phyloP scores from a whole-genome alignment of 2,797 vertebrate genomes.

The Ispidina lecontei region DNA sequence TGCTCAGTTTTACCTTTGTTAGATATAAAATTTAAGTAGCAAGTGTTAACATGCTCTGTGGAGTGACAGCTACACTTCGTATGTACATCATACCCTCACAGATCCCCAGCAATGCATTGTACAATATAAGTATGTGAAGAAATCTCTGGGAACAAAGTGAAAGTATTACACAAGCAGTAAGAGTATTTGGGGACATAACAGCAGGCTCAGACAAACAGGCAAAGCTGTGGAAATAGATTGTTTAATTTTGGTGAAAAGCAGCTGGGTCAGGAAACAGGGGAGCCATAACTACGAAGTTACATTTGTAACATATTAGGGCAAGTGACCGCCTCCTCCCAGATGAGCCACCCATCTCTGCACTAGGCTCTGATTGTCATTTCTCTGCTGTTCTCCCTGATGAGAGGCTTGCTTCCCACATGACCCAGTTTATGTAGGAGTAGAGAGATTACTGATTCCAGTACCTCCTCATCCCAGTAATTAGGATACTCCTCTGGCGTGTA shows the following conservation, averaged over 20 bases:
- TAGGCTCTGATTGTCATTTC: background rate
- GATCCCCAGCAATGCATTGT: background rate
- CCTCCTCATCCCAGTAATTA: background rate
- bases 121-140: accelerated
- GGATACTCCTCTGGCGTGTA: background rate
- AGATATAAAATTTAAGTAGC: background rate
- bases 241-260: background rate
- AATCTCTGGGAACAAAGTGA: background rate
- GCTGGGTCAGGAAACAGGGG: background rate
- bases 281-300: background rate
- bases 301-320: background rate
- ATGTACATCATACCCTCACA: accelerated
- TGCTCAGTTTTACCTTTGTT: background rate
- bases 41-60: background rate
- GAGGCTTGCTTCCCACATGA: background rate
- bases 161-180: background rate
- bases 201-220: background rate
- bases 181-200: background rate
- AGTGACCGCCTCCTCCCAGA: accelerated
- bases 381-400: background rate
- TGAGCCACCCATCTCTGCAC: background rate
- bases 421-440: accelerated
- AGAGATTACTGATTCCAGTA: accelerated
- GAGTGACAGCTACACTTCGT: background rate
- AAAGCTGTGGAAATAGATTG: background rate